A percentile compares a stretch with the other conserved stretches of the same genome.
Evolutionary conservation across 2,888 invertebrate genomes (phyloP).

Genomic region (Flexamia atlantica): DNA sequence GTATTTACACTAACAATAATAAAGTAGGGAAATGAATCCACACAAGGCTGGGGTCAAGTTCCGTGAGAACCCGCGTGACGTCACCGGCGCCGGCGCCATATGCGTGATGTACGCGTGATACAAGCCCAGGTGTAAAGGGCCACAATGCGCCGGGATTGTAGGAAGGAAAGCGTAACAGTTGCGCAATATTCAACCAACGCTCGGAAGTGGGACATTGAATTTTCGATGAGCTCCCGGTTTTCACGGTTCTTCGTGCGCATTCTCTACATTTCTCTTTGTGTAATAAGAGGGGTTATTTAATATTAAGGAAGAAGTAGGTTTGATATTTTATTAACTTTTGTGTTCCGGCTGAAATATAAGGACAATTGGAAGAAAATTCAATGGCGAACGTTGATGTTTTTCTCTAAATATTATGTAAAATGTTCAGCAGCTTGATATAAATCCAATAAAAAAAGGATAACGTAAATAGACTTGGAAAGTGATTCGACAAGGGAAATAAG

Average conservation of each 20-base stretch:
- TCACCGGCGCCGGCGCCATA: not conserved
- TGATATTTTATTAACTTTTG: no score
- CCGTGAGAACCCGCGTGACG: not conserved
- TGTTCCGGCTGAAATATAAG: no score
- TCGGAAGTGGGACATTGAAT: conserved; percentile 32
- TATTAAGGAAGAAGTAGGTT: no score
- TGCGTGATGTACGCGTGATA: conserved; percentile 13
- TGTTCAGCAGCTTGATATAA: no score
- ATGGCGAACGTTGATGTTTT: no score
- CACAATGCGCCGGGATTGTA: conserved; percentile 26
- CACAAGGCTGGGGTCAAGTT: not conserved
- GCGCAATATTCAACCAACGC: conserved; percentile 22
- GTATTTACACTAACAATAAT: not conserved
- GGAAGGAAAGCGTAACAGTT: conserved; percentile 34
- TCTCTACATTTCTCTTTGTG: not conserved
- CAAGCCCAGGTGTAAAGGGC: not conserved
- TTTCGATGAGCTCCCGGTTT: not conserved
- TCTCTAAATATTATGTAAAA: no score
- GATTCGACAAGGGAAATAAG: no score
- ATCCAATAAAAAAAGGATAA: no score
- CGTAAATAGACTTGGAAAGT: no score
- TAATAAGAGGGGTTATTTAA: no score
- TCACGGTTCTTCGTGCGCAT: not conserved
- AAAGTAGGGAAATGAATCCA: not conserved
- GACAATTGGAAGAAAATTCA: no score